Conservation (phyloP, 2,888 invertebrate genomes). For the Adela reaumurella region DNA sequence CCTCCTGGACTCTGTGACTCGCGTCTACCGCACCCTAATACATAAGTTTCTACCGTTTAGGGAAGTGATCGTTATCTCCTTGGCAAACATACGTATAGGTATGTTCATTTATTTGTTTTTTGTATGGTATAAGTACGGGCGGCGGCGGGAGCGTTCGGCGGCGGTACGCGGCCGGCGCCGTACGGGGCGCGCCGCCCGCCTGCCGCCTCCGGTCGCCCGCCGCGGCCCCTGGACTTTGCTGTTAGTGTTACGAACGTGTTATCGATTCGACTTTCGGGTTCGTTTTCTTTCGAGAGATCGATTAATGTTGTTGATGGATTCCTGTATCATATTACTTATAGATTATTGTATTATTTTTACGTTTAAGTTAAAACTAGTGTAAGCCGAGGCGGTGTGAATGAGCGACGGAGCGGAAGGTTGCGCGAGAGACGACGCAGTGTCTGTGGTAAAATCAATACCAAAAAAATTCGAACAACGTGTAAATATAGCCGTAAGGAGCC, state of each 20-base stretch:
- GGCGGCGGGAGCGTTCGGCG: slow-evolving; percentile 16
- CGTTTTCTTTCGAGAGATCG: slow-evolving; percentile 26
- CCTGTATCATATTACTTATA: slow-evolving; percentile 45
- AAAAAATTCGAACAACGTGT: slow-evolving; percentile 55
- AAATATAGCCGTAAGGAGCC: slow-evolving; percentile 46
- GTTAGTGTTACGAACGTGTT: slow-evolving; percentile 43
- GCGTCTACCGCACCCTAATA: slow-evolving; percentile 3
- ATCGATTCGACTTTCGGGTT: slow-evolving; percentile 15
- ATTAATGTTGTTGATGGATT: slow-evolving; percentile 46
- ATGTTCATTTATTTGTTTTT: slow-evolving; percentile 52
- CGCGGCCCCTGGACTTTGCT: slow-evolving; percentile 2
- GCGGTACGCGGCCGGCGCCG: slow-evolving; percentile 10
- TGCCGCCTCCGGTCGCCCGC: not conserved
- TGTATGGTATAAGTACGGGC: slow-evolving; percentile 23
- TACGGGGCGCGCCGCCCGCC: not conserved
- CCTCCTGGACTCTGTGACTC: not conserved
- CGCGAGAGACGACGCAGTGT: slow-evolving; percentile 39
- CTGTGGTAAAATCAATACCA: slow-evolving; percentile 53
- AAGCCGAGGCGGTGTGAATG: slow-evolving; percentile 41
- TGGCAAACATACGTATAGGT: slow-evolving; percentile 46
- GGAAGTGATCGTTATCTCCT: slow-evolving; percentile 44
- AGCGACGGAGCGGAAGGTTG: slow-evolving; percentile 25
- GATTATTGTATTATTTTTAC: slow-evolving; percentile 51
- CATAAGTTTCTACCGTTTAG: slow-evolving; percentile 27
- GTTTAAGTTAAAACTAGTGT: slow-evolving; percentile 48